Conservation (phyloP, 2,113 vertebrate genomes). For the Scomber colias region DNA sequence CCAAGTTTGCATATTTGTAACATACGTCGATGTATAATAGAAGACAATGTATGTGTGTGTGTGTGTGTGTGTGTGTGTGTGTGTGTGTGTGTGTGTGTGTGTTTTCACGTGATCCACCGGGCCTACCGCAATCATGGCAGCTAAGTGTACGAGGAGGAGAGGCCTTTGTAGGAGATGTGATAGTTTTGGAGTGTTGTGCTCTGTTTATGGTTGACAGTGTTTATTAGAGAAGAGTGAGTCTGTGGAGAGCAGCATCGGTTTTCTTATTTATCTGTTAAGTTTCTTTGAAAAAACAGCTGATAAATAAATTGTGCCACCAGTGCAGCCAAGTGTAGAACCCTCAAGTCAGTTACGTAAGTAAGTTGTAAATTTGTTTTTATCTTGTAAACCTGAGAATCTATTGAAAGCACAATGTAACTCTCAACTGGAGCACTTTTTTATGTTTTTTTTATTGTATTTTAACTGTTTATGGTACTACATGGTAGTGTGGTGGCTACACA, state of each 20-base stretch:
- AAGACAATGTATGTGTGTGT: constrained; percentile 53
- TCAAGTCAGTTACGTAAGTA: background rate
- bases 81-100: constrained; percentile 21
- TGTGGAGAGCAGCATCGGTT: constrained; percentile 29
- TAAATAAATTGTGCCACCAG: background rate
- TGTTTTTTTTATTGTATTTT: constrained; percentile 1
- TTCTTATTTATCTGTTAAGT: constrained; percentile 2
- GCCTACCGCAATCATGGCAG: constrained; percentile 74
- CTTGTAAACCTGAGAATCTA: background rate
- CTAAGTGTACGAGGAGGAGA: constrained; percentile 71
- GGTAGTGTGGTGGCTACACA: background rate
- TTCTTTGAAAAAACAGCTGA: background rate
- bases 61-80: constrained; percentile 30
- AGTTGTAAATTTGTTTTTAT: background rate
- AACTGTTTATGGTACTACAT: background rate
- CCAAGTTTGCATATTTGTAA: constrained; percentile 78
- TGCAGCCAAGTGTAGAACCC: constrained; percentile 1
- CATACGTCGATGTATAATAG: constrained; percentile 68
- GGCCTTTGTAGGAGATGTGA: constrained; percentile 66
- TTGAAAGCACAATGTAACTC: constrained; percentile 53
- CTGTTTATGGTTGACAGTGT: constrained; percentile 37
- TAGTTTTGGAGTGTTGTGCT: constrained; percentile 46
- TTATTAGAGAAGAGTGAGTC: constrained; percentile 40
- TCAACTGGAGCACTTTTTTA: background rate
- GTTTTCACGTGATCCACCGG: constrained; percentile 53